A percentile compares a stretch with the other conserved stretches of the same genome.
Conservation (phyloP, 2,113 vertebrate species). For the Ia io region DNA sequence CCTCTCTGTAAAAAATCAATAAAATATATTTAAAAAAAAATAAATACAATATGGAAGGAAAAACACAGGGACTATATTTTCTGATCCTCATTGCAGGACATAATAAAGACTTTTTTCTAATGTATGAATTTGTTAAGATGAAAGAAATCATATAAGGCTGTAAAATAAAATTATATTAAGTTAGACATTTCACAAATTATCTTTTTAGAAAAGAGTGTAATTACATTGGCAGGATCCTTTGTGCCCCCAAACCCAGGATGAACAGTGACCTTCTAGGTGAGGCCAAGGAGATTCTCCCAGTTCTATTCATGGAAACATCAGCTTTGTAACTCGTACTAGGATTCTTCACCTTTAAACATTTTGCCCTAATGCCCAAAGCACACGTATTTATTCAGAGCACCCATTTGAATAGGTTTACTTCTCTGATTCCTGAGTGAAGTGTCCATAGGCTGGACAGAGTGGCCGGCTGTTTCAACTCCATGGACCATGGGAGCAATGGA, state of each 20-base stretch:
- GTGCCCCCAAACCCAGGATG: not conserved
- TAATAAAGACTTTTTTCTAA: not conserved
- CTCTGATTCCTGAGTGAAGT: not conserved
- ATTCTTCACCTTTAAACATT: not conserved
- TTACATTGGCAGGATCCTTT: not conserved
- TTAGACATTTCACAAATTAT: not conserved
- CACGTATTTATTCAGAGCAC: not conserved
- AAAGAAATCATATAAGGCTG: not conserved
- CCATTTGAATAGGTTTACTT: not conserved
- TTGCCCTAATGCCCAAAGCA: not conserved
- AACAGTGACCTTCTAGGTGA: not conserved
- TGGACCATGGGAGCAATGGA: accelerated
- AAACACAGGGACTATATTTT: not conserved
- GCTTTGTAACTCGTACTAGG: not conserved
- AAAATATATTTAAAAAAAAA: no score
- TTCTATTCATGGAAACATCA: not conserved
- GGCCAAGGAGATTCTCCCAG: not conserved
- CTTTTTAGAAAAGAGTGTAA: not conserved
- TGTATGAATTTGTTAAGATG: not conserved
- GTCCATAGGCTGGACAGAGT: not conserved
- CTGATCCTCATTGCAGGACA: not conserved
- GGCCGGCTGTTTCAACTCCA: not conserved
- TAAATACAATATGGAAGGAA: not conserved
- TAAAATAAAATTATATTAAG: not conserved
- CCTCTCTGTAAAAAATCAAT: no score